These are phyloP conservation scores for Sphaerophoria rueppellii DNA, from an alignment of 2,888 invertebrate species.

Conservation along the genomic window DNA sequence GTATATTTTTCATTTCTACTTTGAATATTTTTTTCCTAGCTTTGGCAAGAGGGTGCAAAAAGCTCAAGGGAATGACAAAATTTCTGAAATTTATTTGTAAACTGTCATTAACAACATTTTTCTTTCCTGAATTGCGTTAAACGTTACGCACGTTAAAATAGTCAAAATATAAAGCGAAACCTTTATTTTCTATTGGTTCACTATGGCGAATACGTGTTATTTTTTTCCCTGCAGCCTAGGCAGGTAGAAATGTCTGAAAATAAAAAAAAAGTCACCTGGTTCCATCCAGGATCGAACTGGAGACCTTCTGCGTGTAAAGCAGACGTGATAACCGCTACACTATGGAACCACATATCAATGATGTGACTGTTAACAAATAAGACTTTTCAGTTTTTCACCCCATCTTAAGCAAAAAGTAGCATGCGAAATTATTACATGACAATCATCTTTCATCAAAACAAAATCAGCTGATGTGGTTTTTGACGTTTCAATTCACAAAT, in stretches of 20 bases:
- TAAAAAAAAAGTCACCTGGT: constrained; percentile 75
- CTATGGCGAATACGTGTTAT: not conserved
- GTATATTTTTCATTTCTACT: constrained; percentile 18
- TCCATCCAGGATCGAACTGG: constrained; percentile 83
- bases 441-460: not conserved
- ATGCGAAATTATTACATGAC: not conserved
- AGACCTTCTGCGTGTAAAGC: constrained; percentile 83
- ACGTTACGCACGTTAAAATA: too few species aligned
- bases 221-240: not conserved
- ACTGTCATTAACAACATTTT: too few species aligned
- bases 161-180: too few species aligned
- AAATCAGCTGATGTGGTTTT: constrained; percentile 35
- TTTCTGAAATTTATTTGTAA: too few species aligned
- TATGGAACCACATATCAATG: constrained; percentile 79
- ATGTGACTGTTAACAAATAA: not conserved
- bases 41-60: constrained; percentile 27
- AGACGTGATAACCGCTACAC: constrained; percentile 83
- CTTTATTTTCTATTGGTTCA: not conserved
- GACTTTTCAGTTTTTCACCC: fast-evolving
- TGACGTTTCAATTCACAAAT: constrained; percentile 14
- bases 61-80: not conserved
- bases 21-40: constrained; percentile 14
- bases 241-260: not conserved
- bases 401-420: not conserved
- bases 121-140: too few species aligned